These are phyloP conservation scores for Eucriotettix oculatus DNA, from an alignment of 2,888 invertebrate species.

Conservation along the genomic window DNA sequence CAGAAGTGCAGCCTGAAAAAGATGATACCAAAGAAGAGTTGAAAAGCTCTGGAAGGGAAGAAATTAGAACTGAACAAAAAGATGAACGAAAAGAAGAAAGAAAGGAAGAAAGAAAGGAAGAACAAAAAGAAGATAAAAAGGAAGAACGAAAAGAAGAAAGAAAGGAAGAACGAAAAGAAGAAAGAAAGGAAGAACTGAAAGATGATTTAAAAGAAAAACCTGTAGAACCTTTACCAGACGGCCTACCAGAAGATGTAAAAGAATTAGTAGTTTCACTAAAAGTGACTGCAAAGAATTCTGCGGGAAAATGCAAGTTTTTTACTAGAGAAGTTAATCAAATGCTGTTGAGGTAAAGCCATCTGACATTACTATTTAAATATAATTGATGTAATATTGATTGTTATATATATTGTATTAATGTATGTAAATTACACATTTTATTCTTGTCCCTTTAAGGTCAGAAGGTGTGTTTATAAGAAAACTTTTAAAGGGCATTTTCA, in stretches of 20 bases:
- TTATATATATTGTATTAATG: no score
- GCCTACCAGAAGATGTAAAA: conserved; percentile 28
- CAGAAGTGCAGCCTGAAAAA: background rate
- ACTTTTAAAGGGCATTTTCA: no score
- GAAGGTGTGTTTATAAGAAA: no score
- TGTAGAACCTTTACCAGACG: conserved; percentile 26
- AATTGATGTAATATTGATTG: no score
- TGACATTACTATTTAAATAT: no score
- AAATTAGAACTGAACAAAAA: background rate
- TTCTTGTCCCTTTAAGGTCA: no score
- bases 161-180: no score
- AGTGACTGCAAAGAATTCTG: conserved; percentile 24
- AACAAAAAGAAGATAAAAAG: no score
- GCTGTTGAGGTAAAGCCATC: conserved; percentile 27
- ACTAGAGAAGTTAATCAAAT: conserved; percentile 31
- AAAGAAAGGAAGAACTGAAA: background rate
- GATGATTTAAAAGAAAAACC: conserved; percentile 16
- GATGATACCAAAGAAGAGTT: conserved; percentile 16
- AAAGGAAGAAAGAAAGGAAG: no score
- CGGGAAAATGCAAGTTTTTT: conserved; percentile 36
- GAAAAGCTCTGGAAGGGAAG: conserved; percentile 6
- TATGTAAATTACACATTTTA: no score
- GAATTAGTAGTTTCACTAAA: conserved; percentile 29
- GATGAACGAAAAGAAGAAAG: no score
- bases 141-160: no score